Conservation (phyloP, 2,888 invertebrate genomes). For the Aromia moschata region DNA sequence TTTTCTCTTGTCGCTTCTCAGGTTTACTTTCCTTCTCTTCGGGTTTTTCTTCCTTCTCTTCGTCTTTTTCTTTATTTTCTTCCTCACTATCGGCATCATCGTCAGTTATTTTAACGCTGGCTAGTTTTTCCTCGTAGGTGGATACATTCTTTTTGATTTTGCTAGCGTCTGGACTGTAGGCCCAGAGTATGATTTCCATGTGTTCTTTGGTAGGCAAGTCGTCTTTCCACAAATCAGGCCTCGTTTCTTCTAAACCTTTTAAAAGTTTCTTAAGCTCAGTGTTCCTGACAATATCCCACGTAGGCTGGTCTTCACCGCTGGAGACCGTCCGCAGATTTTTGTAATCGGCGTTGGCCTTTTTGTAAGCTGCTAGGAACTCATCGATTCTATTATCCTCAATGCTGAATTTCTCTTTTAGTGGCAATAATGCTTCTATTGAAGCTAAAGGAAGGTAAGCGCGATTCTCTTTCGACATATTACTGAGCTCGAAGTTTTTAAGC, state of each 20-base stretch:
- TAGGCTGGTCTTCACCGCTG: constrained; percentile 66
- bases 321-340: constrained; percentile 76
- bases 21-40: constrained; percentile 36
- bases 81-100: constrained; percentile 46
- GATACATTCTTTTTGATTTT: constrained; percentile 71
- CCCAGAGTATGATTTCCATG: constrained; percentile 76
- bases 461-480: constrained; percentile 74
- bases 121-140: constrained; percentile 63
- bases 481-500: constrained; percentile 76
- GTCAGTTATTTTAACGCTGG: constrained; percentile 46
- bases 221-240: constrained; percentile 70
- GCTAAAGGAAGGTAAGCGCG: constrained; percentile 73
- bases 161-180: constrained; percentile 76
- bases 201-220: constrained; percentile 77
- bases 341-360: constrained; percentile 73
- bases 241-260: constrained; percentile 68
- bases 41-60: constrained; percentile 31
- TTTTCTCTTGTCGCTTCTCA: constrained; percentile 33
- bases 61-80: constrained; percentile 33
- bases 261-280: constrained; percentile 68
- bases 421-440: constrained; percentile 67
- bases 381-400: constrained; percentile 63
- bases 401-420: constrained; percentile 66
- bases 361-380: constrained; percentile 73
- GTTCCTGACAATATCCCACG: constrained; percentile 83